Evolutionary conservation across 2,113 vertebrate genomes (phyloP).

Genomic region (Beaufortia kweichowensis): DNA sequence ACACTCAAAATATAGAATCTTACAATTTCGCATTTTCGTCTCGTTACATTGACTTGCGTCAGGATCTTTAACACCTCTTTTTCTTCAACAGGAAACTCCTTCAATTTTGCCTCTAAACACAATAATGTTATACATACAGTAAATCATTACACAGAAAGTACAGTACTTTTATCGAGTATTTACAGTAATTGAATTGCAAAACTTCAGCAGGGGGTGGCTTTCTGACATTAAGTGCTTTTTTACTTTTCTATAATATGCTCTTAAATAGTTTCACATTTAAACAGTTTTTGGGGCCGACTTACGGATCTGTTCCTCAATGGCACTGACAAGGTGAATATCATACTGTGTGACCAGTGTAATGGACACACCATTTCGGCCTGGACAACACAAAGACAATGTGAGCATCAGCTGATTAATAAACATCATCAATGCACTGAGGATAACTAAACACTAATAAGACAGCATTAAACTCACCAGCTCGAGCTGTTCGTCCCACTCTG

Average conservation of each 20-base stretch:
- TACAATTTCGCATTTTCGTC: constrained; percentile 82
- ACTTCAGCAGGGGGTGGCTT: no score
- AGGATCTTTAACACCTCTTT: constrained; percentile 83
- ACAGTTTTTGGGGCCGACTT: constrained; percentile 64
- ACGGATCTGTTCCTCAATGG: constrained; percentile 90
- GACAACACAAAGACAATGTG: neutral
- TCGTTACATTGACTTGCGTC: constrained; percentile 91
- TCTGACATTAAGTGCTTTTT: neutral
- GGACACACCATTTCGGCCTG: constrained; percentile 86
- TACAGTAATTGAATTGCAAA: no score
- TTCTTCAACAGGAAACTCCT: constrained; percentile 82
- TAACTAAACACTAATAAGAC: neutral
- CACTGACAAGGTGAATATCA: constrained; percentile 90
- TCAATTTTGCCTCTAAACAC: constrained; percentile 81
- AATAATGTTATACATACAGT: neutral
- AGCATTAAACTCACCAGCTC: constrained; percentile 78
- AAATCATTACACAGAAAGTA: neutral
- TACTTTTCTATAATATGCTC: no score
- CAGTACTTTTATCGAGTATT: neutral
- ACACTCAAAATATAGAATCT: neutral
- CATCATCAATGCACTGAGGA: neutral
- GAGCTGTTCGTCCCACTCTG: constrained; percentile 89
- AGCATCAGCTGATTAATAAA: neutral
- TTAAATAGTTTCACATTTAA: no score
- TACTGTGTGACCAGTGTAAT: constrained; percentile 95